These are phyloP conservation scores for Hexactinellida sp. DNA, from an alignment of 37 sponge, comb jelly and placozoan genomes.

Conservation along the genomic window DNA sequence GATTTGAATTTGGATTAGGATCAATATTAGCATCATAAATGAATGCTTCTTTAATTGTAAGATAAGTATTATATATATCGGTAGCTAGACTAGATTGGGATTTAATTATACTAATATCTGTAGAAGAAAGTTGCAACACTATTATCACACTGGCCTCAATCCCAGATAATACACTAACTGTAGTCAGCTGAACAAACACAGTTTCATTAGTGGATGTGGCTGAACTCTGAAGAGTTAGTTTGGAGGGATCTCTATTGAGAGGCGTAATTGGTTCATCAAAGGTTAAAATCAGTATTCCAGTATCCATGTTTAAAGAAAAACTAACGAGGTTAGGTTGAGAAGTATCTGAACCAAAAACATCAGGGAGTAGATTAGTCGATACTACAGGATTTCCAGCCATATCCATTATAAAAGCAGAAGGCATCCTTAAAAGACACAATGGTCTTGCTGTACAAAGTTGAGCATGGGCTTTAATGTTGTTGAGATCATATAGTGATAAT, in stretches of 20 bases:
- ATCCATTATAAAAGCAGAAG: conserved; percentile 32
- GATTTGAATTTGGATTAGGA: conserved; percentile 23
- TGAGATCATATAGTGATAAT: conserved; percentile 29
- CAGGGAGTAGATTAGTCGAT: conserved; percentile 23
- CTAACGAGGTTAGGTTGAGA: conserved; percentile 43
- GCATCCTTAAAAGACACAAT: conserved; percentile 38
- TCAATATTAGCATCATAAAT: conserved; percentile 52
- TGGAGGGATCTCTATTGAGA: conserved; percentile 25
- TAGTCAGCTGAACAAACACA: neutral
- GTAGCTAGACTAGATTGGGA: conserved; percentile 37
- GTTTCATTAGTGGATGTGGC: conserved; percentile 5
- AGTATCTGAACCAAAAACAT: conserved; percentile 31
- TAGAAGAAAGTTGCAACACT: conserved; percentile 26
- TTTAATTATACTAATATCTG: conserved; percentile 64
- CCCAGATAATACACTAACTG: conserved; percentile 16
- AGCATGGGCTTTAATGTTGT: conserved; percentile 30
- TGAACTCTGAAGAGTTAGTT: conserved; percentile 41
- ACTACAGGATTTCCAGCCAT: conserved; percentile 38
- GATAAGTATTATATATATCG: conserved; percentile 36
- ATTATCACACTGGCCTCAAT: conserved; percentile 30
- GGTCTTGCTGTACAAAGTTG: conserved; percentile 31
- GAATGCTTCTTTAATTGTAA: conserved; percentile 28
- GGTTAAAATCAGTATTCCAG: conserved; percentile 30
- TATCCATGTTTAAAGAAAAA: conserved; percentile 57
- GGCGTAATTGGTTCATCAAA: conserved; percentile 59